Base-by-base conservation (phyloP, 2,797 vertebrate species). In the Malurus leucopterus region DNA sequence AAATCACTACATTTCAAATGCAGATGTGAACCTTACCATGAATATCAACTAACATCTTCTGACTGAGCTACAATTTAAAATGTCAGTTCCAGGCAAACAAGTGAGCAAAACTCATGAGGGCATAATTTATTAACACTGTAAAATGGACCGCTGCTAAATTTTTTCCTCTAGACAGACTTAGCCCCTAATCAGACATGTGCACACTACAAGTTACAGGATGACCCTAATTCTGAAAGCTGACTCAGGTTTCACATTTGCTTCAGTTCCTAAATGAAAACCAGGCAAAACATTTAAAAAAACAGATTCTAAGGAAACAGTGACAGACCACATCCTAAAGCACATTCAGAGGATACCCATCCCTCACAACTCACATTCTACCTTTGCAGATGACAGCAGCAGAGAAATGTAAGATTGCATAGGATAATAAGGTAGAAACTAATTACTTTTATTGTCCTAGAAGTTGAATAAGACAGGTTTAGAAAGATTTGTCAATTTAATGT, bases 51-150 rank as follows among this genome's bases (percentile, higher is more conserved):
- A 91, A 91, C n/a, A 83, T 81, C 43, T 57, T 93, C 91, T 84
- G 91, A 81, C 61, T 93, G 65, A 83, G 83, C 27, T 87, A 58
- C 54, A 86, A 92, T 67, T 93, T 92, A 68, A 95, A 86, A 94
- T 92, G 78, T 90, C 92, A 92, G 55, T 86, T 88, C 67, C 75
- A 90, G 70, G 63, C 69, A 90, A 87, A 88, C 46, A 90, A 89
- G 55, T 47, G 36, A 91, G 62, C 69, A 81, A 90, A 92, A 95
- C 76, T 93, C 69, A 82, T 3, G 27, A 93, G 54, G 51, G 58
- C 67, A 55, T 88, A 82, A 91, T 92, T 89, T 91, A 92, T 86
- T 65, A 86, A 73, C 88, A 55, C 19, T 61, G 51, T 73, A 75
- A 83, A 95, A 93, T 32, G 62, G 58, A 91, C 72, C 11, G 8